A percentile compares a stretch with the other conserved stretches of the same genome.
Conservation (phyloP, 2,888 invertebrate genomes). For the Protophormia terraenovae region DNA sequence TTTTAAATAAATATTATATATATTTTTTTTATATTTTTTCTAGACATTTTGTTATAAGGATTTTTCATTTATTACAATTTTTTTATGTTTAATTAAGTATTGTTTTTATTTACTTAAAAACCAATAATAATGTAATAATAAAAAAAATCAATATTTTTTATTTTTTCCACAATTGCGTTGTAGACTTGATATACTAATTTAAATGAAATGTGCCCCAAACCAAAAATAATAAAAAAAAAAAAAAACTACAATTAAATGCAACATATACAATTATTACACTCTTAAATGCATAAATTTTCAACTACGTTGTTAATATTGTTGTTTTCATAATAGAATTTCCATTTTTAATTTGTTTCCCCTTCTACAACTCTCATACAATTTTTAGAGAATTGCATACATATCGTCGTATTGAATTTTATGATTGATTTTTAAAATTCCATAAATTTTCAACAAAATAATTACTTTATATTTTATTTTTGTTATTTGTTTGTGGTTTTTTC, state of each 20-base stretch:
- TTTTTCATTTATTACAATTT: neutral
- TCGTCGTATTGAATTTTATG: slow-evolving; percentile 69
- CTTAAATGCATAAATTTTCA: neutral
- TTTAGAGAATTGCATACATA: slow-evolving; percentile 34
- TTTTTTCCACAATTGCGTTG: slow-evolving; percentile 20
- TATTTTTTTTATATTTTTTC: too few relatives aligned
- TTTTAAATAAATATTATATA: too few relatives aligned
- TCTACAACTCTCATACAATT: neutral
- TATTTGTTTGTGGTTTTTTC: neutral
- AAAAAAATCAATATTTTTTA: neutral
- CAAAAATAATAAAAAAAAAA: neutral
- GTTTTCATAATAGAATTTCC: slow-evolving; percentile 45
- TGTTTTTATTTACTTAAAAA: neutral
- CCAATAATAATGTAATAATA: neutral
- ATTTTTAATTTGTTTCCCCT: slow-evolving; percentile 69
- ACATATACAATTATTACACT: neutral
- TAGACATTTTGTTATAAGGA: too few relatives aligned
- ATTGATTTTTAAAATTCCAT: slow-evolving; percentile 61
- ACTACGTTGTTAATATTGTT: neutral
- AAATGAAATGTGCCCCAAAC: slow-evolving; percentile 2
- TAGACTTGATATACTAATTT: neutral
- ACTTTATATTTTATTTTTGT: neutral
- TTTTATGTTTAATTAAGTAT: neutral
- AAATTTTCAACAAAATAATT: slow-evolving; percentile 26
- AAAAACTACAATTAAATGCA: slow-evolving; percentile 6